Evolutionary conservation across 1,140 invertebrate species (phyloP).

Genomic region (Orius insidiosus): DNA sequence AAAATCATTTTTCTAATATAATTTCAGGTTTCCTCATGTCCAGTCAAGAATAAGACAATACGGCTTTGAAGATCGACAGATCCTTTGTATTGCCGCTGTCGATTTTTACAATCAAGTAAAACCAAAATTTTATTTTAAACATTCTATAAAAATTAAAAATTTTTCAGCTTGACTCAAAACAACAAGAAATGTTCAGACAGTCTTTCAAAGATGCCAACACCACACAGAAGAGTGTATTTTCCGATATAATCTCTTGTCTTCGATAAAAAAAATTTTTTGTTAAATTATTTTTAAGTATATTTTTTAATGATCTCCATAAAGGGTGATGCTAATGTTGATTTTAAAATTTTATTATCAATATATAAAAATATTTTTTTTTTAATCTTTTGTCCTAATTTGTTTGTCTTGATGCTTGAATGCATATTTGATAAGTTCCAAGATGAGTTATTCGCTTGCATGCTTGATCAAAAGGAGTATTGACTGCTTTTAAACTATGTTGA

Average conservation of each 20-base stretch:
- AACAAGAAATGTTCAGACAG: constrained; percentile 14
- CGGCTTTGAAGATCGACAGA: constrained; percentile 43
- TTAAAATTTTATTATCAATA: too few relatives aligned
- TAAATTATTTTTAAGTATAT: too few relatives aligned
- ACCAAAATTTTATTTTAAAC: not conserved
- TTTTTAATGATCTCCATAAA: too few relatives aligned
- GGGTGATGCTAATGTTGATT: too few relatives aligned
- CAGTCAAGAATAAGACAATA: constrained; percentile 47
- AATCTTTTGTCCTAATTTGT: too few relatives aligned
- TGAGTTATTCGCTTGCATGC: too few relatives aligned
- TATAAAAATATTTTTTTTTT: too few relatives aligned
- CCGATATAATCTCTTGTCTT: constrained; percentile 13
- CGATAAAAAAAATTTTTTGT: not conserved
- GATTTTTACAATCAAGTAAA: constrained; percentile 41
- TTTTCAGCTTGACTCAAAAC: constrained; percentile 8
- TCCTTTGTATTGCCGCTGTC: constrained; percentile 45
- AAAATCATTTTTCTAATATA: too few relatives aligned
- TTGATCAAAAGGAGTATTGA: too few relatives aligned
- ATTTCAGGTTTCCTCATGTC: constrained; percentile 42
- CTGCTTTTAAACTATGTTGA: too few relatives aligned
- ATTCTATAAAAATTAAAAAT: constrained; percentile 5
- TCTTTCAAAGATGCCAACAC: constrained; percentile 13
- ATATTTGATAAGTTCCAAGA: too few relatives aligned
- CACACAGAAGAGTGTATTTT: constrained; percentile 12
- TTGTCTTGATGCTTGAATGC: too few relatives aligned